These are phyloP conservation scores for Crocallis elinguaria DNA, from an alignment of 2,888 invertebrate genomes.

Conservation along the genomic window DNA sequence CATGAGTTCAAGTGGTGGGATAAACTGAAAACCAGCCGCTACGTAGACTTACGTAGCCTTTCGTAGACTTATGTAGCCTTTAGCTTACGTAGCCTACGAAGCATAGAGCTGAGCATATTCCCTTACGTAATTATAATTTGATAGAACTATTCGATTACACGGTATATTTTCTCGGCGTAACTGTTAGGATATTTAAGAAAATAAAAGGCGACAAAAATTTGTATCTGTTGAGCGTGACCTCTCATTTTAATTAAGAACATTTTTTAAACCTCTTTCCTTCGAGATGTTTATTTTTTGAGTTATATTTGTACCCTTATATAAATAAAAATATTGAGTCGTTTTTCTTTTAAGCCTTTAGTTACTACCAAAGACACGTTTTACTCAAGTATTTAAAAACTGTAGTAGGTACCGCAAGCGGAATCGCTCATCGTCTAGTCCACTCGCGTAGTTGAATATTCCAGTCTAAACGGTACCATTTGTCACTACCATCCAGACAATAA, in stretches of 20 bases:
- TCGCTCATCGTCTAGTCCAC: neutral
- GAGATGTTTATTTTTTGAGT: neutral
- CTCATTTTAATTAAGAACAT: constrained; percentile 12
- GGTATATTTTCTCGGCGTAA: neutral
- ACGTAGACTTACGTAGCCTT: too few relatives aligned
- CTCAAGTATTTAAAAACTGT: neutral
- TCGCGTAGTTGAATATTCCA: constrained; percentile 4
- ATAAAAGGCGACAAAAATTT: neutral
- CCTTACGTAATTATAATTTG: too few relatives aligned
- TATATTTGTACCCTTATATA: neutral
- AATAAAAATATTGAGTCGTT: neutral
- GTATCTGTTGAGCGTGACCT: constrained; percentile 5
- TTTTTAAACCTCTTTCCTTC: neutral
- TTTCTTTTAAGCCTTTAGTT: neutral
- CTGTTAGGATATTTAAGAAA: neutral
- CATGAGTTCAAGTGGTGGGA: too few relatives aligned
- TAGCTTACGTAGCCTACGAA: too few relatives aligned
- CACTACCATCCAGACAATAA: constrained; percentile 42
- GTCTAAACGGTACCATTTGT: constrained; percentile 17
- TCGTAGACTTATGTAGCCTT: too few relatives aligned
- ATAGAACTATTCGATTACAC: neutral
- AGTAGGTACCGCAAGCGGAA: neutral
- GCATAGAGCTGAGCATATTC: too few relatives aligned
- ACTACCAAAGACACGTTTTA: neutral
- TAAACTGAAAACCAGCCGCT: too few relatives aligned